These are phyloP conservation scores for Cepaea nemoralis DNA, from an alignment of 1,140 invertebrate species.

Conservation along the genomic window DNA sequence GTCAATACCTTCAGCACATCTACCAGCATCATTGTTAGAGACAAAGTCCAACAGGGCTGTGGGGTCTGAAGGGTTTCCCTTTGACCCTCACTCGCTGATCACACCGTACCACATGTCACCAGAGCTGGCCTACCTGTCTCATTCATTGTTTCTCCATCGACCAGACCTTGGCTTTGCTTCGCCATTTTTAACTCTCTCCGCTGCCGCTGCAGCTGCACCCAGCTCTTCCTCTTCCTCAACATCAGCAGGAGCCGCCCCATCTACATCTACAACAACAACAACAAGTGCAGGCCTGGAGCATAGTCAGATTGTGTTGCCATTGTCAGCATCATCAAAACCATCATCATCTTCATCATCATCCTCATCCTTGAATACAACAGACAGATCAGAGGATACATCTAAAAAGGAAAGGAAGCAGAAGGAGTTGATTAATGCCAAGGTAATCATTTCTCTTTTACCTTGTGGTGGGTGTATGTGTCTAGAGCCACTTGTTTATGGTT, in stretches of 20 bases:
- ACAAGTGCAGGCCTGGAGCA: not conserved
- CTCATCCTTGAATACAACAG: slow-evolving; percentile 39
- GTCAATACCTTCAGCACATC: slow-evolving; percentile 25
- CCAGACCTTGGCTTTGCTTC: slow-evolving; percentile 31
- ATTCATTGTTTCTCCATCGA: slow-evolving; percentile 33
- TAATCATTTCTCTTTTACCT: no score
- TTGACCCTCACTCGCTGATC: slow-evolving; percentile 32
- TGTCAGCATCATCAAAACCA: slow-evolving; percentile 25
- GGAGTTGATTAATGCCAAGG: slow-evolving; percentile 20
- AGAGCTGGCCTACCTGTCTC: slow-evolving; percentile 38
- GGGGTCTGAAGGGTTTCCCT: not conserved
- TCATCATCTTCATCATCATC: slow-evolving; percentile 45
- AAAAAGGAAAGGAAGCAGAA: slow-evolving; percentile 30
- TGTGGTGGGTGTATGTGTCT: no score
- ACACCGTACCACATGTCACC: slow-evolving; percentile 37
- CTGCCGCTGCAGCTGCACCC: slow-evolving; percentile 23
- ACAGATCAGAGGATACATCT: slow-evolving; percentile 36
- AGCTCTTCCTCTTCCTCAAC: slow-evolving; percentile 3
- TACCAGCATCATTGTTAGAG: not conserved
- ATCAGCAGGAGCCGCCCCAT: slow-evolving; percentile 8
- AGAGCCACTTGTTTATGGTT: no score
- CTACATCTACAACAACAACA: not conserved
- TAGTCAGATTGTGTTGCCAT: slow-evolving; percentile 15
- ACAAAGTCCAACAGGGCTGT: not conserved
- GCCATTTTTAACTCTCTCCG: slow-evolving; percentile 35